phyloP scores from a whole-genome alignment of 2,888 invertebrate genomes.

The Ophonus ardosiacus region DNA sequence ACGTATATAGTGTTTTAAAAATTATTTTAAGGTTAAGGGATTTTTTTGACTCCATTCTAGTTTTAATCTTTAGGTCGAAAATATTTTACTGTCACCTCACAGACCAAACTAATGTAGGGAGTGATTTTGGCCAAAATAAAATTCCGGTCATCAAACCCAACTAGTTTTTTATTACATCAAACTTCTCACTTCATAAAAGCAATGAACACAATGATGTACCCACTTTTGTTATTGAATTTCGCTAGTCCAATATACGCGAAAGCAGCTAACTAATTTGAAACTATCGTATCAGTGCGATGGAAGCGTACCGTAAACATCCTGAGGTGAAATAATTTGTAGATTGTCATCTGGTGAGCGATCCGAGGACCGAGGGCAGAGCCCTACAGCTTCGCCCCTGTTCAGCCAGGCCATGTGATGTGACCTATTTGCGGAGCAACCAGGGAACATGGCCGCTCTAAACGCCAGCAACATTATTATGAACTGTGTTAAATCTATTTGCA shows the following conservation, averaged over 20 bases:
- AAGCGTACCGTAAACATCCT: slow-evolving; percentile 19
- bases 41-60: too few relatives aligned
- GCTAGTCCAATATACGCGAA: background rate
- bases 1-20: too few relatives aligned
- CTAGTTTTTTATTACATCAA: too few relatives aligned
- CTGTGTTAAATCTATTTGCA: slow-evolving; percentile 60
- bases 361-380: background rate
- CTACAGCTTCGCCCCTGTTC: too few relatives aligned
- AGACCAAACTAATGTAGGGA: too few relatives aligned
- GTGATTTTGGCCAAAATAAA: too few relatives aligned
- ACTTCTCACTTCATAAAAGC: too few relatives aligned
- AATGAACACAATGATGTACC: too few relatives aligned
- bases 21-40: too few relatives aligned
- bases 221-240: background rate
- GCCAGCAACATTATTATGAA: slow-evolving; percentile 56
- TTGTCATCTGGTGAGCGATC: slow-evolving; percentile 40
- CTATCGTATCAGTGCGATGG: slow-evolving; percentile 14
- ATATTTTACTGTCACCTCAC: too few relatives aligned
- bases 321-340: slow-evolving; percentile 43
- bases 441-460: slow-evolving; percentile 30
- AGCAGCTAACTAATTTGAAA: slow-evolving; percentile 19
- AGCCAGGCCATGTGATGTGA: slow-evolving; percentile 11
- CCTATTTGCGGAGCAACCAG: slow-evolving; percentile 21
- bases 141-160: too few relatives aligned
- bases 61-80: too few relatives aligned